A percentile compares a stretch with the other conserved stretches of the same genome.
These are phyloP conservation scores for Ommatoiulus sabulosus DNA, from an alignment of 2,888 invertebrate species.

Conservation along the genomic window DNA sequence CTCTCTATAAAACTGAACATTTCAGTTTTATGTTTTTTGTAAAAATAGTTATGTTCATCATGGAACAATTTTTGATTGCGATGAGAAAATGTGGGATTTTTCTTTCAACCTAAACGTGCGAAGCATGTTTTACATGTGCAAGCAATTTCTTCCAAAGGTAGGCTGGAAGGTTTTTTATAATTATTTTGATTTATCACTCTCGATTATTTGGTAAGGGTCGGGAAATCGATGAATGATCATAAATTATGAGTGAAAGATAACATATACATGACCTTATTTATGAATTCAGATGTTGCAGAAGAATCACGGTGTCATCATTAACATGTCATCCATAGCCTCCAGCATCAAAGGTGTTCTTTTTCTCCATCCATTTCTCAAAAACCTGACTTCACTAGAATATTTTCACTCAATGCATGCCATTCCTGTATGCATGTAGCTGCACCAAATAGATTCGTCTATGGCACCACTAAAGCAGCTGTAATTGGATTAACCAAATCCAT, in stretches of 20 bases:
- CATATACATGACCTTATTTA: background rate
- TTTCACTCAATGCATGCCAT: background rate
- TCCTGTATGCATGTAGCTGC: constrained; percentile 59
- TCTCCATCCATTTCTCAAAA: background rate
- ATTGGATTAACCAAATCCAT: constrained; percentile 64
- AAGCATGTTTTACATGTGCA: constrained; percentile 63
- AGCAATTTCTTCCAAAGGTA: constrained; percentile 63
- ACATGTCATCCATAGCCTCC: constrained; percentile 64
- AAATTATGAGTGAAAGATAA: too few species aligned
- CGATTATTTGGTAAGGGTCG: too few species aligned
- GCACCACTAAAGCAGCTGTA: constrained; percentile 64
- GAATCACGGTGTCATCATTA: constrained; percentile 62
- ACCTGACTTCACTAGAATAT: background rate
- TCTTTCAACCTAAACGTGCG: constrained; percentile 64
- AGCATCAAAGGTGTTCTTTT: constrained; percentile 61
- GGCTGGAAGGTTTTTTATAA: background rate
- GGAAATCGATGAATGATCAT: too few species aligned
- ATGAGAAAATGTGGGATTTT: constrained; percentile 63
- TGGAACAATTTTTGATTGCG: constrained; percentile 63
- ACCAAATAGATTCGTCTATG: constrained; percentile 63
- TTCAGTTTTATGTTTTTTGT: background rate
- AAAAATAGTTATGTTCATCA: constrained; percentile 62
- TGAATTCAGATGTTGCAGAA: constrained; percentile 56
- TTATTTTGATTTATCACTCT: too few species aligned
- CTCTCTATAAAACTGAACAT: too few species aligned